These are phyloP conservation scores for Rhynchomys soricoides DNA, from an alignment of 2,113 vertebrate species.

Conservation along the genomic window DNA sequence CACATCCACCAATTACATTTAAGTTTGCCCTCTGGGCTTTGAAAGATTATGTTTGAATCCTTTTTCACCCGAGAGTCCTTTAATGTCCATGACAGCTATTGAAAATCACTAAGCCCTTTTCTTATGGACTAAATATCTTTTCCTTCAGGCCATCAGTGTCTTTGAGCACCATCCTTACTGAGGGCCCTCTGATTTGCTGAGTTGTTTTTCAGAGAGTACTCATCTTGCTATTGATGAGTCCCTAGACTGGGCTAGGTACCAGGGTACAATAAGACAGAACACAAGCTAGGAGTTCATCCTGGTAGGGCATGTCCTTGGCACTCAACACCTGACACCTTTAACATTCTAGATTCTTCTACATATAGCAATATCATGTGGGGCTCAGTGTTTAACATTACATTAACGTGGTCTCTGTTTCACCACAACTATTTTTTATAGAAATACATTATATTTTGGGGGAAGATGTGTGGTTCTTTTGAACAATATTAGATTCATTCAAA, in stretches of 20 bases:
- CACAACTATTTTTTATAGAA: background rate
- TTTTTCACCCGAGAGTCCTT: slow-evolving; percentile 3
- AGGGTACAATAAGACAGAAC: too few relatives aligned
- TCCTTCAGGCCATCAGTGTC: background rate
- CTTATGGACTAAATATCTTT: background rate
- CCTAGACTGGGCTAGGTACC: background rate
- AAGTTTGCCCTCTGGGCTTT: slow-evolving; percentile 26
- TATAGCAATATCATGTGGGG: background rate
- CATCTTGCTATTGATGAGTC: too few relatives aligned
- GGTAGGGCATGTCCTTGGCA: background rate
- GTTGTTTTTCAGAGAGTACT: background rate
- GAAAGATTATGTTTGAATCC: slow-evolving; percentile 23
- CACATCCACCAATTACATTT: background rate
- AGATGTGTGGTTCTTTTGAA: background rate
- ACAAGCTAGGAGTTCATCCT: background rate
- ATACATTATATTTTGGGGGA: background rate
- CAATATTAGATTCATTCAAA: slow-evolving; percentile 16
- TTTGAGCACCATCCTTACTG: background rate
- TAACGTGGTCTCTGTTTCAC: background rate
- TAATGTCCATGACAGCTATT: slow-evolving; percentile 25
- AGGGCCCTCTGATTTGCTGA: background rate
- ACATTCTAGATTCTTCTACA: background rate
- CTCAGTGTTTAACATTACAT: background rate
- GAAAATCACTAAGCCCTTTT: background rate
- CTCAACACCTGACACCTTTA: background rate